These are phyloP conservation scores for Mastomys coucha DNA, from an alignment of 2,113 vertebrate species.

Conservation along the genomic window DNA sequence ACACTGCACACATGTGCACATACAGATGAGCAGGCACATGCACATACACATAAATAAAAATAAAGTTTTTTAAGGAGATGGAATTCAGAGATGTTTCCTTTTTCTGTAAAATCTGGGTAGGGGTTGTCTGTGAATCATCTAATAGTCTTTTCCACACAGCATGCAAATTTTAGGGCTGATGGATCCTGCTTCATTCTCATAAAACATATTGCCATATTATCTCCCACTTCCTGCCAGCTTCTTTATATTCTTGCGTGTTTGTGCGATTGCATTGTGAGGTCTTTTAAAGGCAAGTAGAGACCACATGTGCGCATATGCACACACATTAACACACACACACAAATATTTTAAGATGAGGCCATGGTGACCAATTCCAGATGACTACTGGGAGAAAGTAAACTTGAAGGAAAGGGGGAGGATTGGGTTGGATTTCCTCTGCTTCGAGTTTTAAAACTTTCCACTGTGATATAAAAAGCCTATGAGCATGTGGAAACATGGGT, in stretches of 20 bases:
- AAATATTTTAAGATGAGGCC: neutral
- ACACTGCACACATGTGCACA: neutral
- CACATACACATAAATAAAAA: neutral
- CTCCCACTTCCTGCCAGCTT: neutral
- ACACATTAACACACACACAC: accelerated
- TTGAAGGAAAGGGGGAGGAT: neutral
- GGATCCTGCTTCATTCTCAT: neutral
- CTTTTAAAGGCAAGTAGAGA: conserved; percentile 13
- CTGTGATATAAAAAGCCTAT: conserved; percentile 15
- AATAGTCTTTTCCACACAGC: neutral
- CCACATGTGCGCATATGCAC: too few species aligned
- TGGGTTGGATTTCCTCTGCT: conserved; percentile 50
- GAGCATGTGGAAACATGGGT: neutral
- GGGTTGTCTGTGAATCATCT: neutral
- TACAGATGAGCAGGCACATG: neutral
- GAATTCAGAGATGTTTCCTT: neutral
- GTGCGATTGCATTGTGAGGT: neutral
- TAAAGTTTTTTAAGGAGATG: neutral
- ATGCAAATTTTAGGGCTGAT: neutral
- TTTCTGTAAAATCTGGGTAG: neutral
- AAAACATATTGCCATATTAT: neutral
- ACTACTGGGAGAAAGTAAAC: conserved; percentile 26
- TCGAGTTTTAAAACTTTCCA: conserved; percentile 44
- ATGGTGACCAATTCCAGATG: conserved; percentile 33
- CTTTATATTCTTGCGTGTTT: neutral